Base-by-base conservation (phyloP, 2,888 invertebrate species). In the Cyrtodaria siliqua region DNA sequence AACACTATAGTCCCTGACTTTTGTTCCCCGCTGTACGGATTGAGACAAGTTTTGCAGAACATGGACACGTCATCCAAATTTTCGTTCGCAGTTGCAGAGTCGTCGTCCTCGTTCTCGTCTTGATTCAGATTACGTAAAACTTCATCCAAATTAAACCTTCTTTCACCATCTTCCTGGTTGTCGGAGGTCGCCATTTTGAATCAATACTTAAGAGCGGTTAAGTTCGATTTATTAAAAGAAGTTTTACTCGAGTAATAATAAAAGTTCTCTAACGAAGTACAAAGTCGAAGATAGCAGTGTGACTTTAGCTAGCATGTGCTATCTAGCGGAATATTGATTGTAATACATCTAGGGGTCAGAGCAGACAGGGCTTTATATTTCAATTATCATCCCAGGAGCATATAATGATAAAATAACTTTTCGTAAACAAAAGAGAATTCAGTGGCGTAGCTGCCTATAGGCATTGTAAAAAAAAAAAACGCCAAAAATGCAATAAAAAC, bases 31-130 rank as follows among this genome's bases (percentile, higher is more conserved):
- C 60, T 67, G 49, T 82, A 81, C 12, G 83, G 83, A 24, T 73
- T 66, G 20, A 85, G 61, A 59, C 85, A 83, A 8, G 57, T 53
- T 29, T 72, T 75, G 60, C 83, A 85, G 20, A 84, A 85, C 69
- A 79, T 72, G 0, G 81, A 82, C 4, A 79, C 69, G 14, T 55
- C 55, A n/a, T 64, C 73, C 24, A 56, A 44, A 1, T 33, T 59
- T n/a, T 50, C 63, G 16, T 55, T 55, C 9, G 49, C 23, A 2
- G 61, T 18, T 6, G 26, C 33, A 16, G 38, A 47, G 27, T 12
- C 53, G 26, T 42, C 59, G 29, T 52, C 57, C 3, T 26, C 57
- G 26, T 63, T n/a, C 23, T 67, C 50, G 52, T 59, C 53, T n/a
- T 23, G 23, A 2, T 50, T 20, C n/a, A 44, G n/a, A 16, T 44